Conservation (phyloP, 2,888 invertebrate species). For the Euclidia mi region DNA sequence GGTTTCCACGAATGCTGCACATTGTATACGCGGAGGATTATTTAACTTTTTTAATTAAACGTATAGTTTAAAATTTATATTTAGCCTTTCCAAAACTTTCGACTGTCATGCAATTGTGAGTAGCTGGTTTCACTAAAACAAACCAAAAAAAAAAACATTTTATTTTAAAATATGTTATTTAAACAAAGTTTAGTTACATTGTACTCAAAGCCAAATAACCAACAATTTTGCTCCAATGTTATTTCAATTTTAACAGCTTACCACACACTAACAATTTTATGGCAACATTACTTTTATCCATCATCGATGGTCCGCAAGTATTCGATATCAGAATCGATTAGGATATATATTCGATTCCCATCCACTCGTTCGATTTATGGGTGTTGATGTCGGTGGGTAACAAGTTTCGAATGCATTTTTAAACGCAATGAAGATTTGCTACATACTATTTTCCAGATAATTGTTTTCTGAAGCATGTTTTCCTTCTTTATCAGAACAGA, state of each 20-base stretch:
- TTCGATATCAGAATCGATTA: constrained; percentile 31
- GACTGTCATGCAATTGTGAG: too few relatives aligned
- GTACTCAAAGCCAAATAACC: constrained; percentile 22
- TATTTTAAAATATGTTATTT: too few relatives aligned
- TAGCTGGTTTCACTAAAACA: too few relatives aligned
- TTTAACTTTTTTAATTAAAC: too few relatives aligned
- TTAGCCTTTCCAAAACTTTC: too few relatives aligned
- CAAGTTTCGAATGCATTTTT: constrained; percentile 1
- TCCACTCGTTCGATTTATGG: constrained; percentile 24
- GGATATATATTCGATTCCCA: constrained; percentile 18
- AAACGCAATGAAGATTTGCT: not conserved
- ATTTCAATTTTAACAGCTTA: constrained; percentile 63
- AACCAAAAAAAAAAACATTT: too few relatives aligned
- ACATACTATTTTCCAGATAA: too few relatives aligned
- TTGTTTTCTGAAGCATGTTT: too few relatives aligned
- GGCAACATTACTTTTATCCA: constrained; percentile 49
- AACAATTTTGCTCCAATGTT: constrained; percentile 53
- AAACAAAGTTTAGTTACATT: constrained; percentile 7
- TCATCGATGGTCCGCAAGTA: constrained; percentile 35
- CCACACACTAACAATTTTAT: constrained; percentile 59
- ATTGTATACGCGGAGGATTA: too few relatives aligned
- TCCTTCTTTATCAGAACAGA: too few relatives aligned
- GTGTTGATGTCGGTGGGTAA: constrained; percentile 5
- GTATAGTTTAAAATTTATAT: too few relatives aligned
- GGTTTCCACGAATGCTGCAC: too few relatives aligned